These are phyloP conservation scores for Vanessa tameamea DNA, from an alignment of 1,140 invertebrate genomes.

Conservation along the genomic window DNA sequence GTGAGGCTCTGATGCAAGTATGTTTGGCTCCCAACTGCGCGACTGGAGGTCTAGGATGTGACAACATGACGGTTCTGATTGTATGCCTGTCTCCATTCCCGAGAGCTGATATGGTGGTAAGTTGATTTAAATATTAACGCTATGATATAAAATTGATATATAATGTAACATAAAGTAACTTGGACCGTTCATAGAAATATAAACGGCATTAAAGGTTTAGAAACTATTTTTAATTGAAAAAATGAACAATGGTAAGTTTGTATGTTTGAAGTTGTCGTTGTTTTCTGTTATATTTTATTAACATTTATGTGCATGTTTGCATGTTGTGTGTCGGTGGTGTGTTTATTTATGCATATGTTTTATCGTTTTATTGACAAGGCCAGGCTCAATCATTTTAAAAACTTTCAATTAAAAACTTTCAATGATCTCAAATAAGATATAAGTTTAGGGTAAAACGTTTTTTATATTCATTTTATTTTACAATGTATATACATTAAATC, in stretches of 20 bases:
- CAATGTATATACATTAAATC: no score
- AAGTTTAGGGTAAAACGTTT: no score
- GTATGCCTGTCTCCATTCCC: constrained; percentile 88
- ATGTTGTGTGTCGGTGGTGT: background rate
- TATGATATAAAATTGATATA: background rate
- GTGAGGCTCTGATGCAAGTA: constrained; percentile 95
- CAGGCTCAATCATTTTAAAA: no score
- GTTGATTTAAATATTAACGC: constrained; percentile 16
- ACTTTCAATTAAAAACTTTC: no score
- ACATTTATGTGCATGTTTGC: constrained; percentile 5
- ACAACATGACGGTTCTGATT: constrained; percentile 98
- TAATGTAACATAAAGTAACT: no score
- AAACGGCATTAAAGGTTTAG: no score
- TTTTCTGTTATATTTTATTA: background rate
- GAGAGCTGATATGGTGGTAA: constrained; percentile 47
- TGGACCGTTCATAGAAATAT: no score
- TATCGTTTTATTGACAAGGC: no score
- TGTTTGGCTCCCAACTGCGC: constrained; percentile 97
- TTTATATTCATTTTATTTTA: no score
- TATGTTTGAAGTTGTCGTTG: background rate
- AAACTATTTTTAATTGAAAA: no score
- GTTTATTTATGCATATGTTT: no score
- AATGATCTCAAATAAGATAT: no score
- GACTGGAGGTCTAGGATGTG: constrained; percentile 97
- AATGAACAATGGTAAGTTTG: background rate